Evolutionary conservation across 2,797 vertebrate species (phyloP).

Genomic region (Chromis chromis): DNA sequence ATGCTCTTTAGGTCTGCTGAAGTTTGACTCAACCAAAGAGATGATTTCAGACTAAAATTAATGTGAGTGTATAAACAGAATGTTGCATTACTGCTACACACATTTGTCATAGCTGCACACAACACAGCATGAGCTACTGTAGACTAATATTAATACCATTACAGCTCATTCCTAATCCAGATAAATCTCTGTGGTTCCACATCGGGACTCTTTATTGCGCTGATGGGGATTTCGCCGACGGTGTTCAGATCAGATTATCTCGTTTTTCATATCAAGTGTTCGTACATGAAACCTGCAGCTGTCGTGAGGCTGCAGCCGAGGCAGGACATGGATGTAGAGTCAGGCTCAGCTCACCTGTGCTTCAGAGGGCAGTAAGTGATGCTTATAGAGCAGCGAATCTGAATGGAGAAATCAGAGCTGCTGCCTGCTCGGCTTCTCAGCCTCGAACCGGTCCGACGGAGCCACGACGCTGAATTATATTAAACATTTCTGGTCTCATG

Average conservation of each 20-base stretch:
- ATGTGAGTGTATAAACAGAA: background rate
- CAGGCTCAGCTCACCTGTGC: constrained; percentile 56
- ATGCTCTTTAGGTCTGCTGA: background rate
- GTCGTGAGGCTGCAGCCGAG: constrained; percentile 41
- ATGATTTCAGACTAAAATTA: background rate
- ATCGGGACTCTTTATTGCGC: constrained; percentile 39
- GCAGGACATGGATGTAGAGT: constrained; percentile 35
- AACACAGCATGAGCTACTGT: constrained; percentile 34
- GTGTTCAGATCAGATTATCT: constrained; percentile 48
- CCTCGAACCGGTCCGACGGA: constrained; percentile 19
- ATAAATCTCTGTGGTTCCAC: constrained; percentile 54
- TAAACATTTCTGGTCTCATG: constrained; percentile 58
- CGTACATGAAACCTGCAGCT: constrained; percentile 67
- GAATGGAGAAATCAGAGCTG: constrained; percentile 62
- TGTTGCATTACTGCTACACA: background rate
- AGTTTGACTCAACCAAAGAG: background rate
- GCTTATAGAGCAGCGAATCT: constrained; percentile 19
- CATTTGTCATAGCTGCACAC: no score
- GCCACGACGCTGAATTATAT: constrained; percentile 38
- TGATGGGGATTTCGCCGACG: constrained; percentile 54
- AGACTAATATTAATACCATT: constrained; percentile 34
- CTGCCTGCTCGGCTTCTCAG: constrained; percentile 19
- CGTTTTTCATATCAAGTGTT: constrained; percentile 52
- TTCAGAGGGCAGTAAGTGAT: constrained; percentile 16
- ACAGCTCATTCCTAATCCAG: constrained; percentile 54